Evolutionary conservation across 2,113 vertebrate species (phyloP).

Genomic region (Pyrgilauda ruficollis): DNA sequence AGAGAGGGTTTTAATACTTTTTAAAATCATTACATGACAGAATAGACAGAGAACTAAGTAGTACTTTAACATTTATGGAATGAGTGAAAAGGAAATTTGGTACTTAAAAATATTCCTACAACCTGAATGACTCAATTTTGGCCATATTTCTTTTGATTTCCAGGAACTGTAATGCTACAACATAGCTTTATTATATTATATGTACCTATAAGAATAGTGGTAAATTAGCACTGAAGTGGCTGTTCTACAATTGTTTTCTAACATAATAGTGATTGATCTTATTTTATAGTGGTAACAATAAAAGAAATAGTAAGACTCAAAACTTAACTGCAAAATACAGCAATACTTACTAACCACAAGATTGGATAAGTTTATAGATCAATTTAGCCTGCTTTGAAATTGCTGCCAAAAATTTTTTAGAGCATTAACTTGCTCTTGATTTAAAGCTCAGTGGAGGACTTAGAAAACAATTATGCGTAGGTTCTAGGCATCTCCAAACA

Average conservation of each 20-base stretch:
- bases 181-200: not conserved
- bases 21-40: not conserved
- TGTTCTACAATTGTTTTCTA: not conserved
- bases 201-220: not conserved
- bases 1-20: not conserved
- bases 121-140: not conserved
- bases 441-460: not conserved
- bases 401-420: not conserved
- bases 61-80: not conserved
- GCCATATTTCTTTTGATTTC: not conserved
- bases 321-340: not conserved
- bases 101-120: not conserved
- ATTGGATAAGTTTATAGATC: not conserved
- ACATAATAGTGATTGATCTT: not conserved
- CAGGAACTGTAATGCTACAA: not conserved
- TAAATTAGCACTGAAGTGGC: not conserved
- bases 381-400: not conserved
- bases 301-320: not conserved
- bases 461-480: not conserved
- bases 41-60: not conserved
- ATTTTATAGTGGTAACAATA: not conserved
- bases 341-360: not conserved
- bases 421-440: not conserved
- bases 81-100: not conserved
- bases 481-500: not conserved